These are phyloP conservation scores for Diacarnus erythraeanus DNA, from an alignment of 37 sponge, comb jelly and placozoan genomes.

Conservation along the genomic window DNA sequence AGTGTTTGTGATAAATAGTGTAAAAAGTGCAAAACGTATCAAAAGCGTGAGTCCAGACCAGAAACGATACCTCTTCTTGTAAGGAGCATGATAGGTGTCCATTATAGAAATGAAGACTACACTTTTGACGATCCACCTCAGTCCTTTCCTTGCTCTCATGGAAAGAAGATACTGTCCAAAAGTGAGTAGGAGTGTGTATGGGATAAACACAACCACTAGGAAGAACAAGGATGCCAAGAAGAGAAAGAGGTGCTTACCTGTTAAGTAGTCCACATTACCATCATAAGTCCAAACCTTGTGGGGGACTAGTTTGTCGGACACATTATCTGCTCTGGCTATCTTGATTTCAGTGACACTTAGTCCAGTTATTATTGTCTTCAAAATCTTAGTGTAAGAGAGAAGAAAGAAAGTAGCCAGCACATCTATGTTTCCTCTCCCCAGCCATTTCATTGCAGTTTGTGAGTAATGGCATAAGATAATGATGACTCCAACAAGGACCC, in stretches of 20 bases:
- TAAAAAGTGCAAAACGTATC: not conserved
- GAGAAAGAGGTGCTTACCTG: not conserved
- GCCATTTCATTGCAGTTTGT: not conserved
- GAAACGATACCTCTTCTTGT: not conserved
- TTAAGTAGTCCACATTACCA: slow-evolving; percentile 14
- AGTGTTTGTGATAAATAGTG: not conserved
- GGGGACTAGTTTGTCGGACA: not conserved
- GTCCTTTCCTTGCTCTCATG: not conserved
- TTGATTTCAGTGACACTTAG: not conserved
- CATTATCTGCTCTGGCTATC: not conserved
- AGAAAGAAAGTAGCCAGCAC: slow-evolving; percentile 14
- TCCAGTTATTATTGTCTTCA: not conserved
- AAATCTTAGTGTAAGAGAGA: slow-evolving; percentile 5
- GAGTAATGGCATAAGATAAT: not conserved
- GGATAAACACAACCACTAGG: not conserved
- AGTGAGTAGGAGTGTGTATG: slow-evolving; percentile 6
- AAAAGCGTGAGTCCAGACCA: not conserved
- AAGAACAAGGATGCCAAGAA: not conserved
- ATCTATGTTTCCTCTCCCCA: not conserved
- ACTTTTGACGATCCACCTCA: not conserved
- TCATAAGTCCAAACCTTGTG: slow-evolving; percentile 17
- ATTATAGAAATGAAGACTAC: not conserved
- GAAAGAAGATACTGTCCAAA: not conserved
- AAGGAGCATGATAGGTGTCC: slow-evolving; percentile 3
- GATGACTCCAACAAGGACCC: not conserved